phyloP scores from a whole-genome alignment of 2,113 vertebrate species.

The Daphoenositta chrysoptera region DNA sequence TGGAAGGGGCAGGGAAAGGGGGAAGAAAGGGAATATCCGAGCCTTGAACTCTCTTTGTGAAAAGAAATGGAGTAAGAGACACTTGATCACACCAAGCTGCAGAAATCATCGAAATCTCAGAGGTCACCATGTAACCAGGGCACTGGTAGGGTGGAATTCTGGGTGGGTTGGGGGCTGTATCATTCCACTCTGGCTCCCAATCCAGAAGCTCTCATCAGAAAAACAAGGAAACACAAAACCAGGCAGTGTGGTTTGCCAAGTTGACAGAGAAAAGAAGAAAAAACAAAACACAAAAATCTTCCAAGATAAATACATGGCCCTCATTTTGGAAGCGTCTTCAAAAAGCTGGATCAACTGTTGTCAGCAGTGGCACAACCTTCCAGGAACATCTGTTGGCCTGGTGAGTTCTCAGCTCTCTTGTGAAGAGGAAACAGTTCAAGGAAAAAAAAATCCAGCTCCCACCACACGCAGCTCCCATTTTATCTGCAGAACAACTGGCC shows the following conservation, averaged over 20 bases:
- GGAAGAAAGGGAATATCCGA: constrained; percentile 3
- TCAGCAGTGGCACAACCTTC: constrained; percentile 19
- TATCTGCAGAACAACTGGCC: constrained; percentile 44
- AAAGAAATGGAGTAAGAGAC: neutral
- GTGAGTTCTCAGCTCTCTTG: neutral
- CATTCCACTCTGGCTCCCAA: neutral
- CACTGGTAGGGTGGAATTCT: neutral
- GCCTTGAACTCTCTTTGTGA: constrained; percentile 15
- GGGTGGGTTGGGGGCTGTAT: neutral
- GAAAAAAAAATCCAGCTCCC: constrained; percentile 26
- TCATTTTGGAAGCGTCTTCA: constrained; percentile 15
- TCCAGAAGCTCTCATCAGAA: constrained; percentile 32
- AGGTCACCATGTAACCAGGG: constrained; percentile 20
- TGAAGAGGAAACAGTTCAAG: neutral
- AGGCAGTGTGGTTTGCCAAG: neutral
- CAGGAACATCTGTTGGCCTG: neutral
- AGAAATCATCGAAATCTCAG: neutral
- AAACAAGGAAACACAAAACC: neutral
- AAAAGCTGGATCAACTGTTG: neutral
- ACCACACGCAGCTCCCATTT: constrained; percentile 42
- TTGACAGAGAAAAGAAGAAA: neutral
- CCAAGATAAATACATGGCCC: constrained; percentile 41
- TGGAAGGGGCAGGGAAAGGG: constrained; percentile 3
- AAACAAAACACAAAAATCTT: neutral
- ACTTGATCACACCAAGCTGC: neutral